phyloP scores from a whole-genome alignment of 2,113 vertebrate species.

The Myotis lucifugus region DNA sequence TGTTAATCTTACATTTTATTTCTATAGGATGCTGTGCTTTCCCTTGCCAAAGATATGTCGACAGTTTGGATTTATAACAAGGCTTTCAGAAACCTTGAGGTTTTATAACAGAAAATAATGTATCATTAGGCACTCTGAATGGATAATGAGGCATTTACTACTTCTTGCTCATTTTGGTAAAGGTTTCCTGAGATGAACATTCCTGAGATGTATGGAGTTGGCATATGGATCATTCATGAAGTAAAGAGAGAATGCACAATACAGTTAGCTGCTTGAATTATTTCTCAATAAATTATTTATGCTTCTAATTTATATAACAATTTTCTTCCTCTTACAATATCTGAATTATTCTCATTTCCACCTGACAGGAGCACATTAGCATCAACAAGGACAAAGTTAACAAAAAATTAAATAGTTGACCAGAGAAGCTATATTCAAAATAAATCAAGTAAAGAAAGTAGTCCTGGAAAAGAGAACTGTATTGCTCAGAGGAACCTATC shows the following conservation, averaged over 20 bases:
- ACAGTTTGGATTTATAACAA: conserved; percentile 67
- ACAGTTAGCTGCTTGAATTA: conserved; percentile 80
- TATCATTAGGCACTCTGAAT: conserved; percentile 59
- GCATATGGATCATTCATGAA: conserved; percentile 76
- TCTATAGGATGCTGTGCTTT: conserved; percentile 46
- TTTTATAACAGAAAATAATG: conserved; percentile 48
- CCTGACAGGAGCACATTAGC: conserved; percentile 51
- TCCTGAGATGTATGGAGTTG: conserved; percentile 41
- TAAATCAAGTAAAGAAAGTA: conserved; percentile 68
- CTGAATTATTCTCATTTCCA: conserved; percentile 78
- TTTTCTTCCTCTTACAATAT: conserved; percentile 79
- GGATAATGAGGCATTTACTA: conserved; percentile 75
- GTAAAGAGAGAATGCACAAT: conserved; percentile 64
- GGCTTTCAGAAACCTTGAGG: conserved; percentile 53
- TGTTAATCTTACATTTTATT: conserved; percentile 74
- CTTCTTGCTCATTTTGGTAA: conserved; percentile 72
- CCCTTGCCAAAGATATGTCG: conserved; percentile 59
- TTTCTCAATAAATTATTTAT: conserved; percentile 84
- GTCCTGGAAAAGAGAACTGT: neutral
- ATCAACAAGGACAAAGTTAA: conserved; percentile 65
- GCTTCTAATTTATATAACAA: conserved; percentile 80
- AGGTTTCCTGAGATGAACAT: conserved; percentile 78
- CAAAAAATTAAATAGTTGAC: conserved; percentile 53
- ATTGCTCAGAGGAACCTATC: neutral
- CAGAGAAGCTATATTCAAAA: conserved; percentile 52